Percentiles rank a stretch among this genome's conserved stretches.
These are phyloP conservation scores for Heliangelus exortis DNA, from an alignment of 2,797 vertebrate genomes.

Conservation along the genomic window DNA sequence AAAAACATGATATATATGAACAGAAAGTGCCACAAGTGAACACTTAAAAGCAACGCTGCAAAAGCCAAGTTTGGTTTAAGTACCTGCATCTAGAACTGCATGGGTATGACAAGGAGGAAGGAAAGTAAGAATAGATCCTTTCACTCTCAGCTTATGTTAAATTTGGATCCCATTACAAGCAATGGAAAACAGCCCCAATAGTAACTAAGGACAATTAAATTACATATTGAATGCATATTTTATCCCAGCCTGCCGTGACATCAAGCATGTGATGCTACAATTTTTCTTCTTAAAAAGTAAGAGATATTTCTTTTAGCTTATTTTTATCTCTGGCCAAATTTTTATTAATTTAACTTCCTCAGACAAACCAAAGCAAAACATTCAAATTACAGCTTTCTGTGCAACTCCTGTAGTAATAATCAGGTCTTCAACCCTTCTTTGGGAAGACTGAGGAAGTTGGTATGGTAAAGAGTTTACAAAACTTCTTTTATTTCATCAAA, in stretches of 20 bases:
- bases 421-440: background rate
- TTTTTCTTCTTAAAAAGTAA: background rate
- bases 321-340: background rate
- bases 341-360: background rate
- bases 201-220: background rate
- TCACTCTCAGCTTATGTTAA: background rate
- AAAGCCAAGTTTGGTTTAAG: background rate
- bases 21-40: background rate
- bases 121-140: background rate
- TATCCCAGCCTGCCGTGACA: background rate
- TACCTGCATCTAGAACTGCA: background rate
- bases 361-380: background rate
- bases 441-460: background rate
- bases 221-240: background rate
- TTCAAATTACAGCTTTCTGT: background rate
- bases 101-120: background rate
- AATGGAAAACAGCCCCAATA: background rate
- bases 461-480: background rate
- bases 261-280: rapidly evolving
- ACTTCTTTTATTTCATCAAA: background rate
- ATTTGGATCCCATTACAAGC: background rate
- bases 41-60: background rate
- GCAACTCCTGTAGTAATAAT: background rate
- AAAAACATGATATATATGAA: background rate
- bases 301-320: background rate